A percentile compares a stretch with the other conserved stretches of the same genome.
Conservation (phyloP, 2,888 invertebrate species). For the Spatulosminthurus flaviceps region DNA sequence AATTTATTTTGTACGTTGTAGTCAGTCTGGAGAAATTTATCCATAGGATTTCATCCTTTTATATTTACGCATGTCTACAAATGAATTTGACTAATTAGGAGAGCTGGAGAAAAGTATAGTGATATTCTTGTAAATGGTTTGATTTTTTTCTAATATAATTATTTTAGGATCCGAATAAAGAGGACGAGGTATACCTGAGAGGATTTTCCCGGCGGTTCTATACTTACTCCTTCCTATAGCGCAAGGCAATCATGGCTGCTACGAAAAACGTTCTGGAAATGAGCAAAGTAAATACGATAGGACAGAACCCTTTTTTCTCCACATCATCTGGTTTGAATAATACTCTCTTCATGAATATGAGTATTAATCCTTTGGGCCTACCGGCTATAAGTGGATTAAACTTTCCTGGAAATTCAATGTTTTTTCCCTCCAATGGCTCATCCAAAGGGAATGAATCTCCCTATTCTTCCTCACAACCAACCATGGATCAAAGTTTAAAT, state of each 20-base stretch:
- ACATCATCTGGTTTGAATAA: not conserved
- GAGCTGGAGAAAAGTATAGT: no score
- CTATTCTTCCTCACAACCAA: not conserved
- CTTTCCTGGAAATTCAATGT: not conserved
- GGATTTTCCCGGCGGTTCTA: not conserved
- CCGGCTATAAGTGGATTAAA: conserved; percentile 25
- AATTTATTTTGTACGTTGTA: no score
- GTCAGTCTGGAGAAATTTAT: no score
- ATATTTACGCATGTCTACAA: no score
- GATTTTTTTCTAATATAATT: no score
- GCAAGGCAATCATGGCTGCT: not conserved
- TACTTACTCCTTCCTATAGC: not conserved
- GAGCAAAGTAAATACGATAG: not conserved
- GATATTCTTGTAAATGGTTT: no score
- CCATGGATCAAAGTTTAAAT: conserved; percentile 8
- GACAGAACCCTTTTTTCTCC: conserved; percentile 32
- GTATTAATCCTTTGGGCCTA: conserved; percentile 27
- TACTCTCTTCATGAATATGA: conserved; percentile 20
- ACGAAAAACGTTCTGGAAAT: conserved; percentile 25
- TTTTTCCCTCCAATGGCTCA: conserved; percentile 6
- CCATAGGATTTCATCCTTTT: no score
- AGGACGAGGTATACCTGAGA: not conserved
- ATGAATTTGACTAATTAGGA: no score
- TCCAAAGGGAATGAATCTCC: not conserved
- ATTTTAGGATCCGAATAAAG: no score